Conservation (phyloP, 2,797 vertebrate genomes). For the Tapera naevia region DNA sequence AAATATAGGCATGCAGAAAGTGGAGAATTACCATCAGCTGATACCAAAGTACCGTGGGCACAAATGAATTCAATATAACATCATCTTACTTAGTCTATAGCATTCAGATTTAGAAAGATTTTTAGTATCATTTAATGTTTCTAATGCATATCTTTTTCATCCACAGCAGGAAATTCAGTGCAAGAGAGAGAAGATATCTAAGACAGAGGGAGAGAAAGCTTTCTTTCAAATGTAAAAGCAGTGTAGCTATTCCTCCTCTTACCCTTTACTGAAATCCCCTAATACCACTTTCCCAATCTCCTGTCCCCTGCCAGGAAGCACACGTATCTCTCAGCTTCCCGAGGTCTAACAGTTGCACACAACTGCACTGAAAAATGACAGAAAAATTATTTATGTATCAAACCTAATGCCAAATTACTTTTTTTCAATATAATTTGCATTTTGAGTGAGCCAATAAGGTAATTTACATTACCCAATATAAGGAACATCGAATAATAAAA, state of each 20-base stretch:
- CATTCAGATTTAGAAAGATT: neutral
- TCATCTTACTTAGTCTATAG: neutral
- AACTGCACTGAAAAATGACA: neutral
- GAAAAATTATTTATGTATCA: neutral
- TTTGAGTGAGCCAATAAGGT: neutral
- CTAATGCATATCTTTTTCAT: neutral
- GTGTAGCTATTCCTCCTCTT: neutral
- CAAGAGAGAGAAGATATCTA: neutral
- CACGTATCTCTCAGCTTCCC: neutral
- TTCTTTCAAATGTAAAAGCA: neutral
- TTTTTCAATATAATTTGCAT: neutral
- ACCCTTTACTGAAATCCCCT: neutral
- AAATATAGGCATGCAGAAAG: neutral
- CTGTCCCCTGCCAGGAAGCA: neutral
- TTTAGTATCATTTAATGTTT: neutral
- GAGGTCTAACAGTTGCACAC: neutral
- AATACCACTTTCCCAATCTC: neutral
- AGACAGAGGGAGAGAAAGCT: neutral
- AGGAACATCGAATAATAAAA: neutral
- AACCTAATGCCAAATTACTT: neutral
- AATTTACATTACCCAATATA: neutral
- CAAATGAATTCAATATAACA: neutral
- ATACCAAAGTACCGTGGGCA: neutral
- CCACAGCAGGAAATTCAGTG: neutral
- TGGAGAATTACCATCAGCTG: neutral